These are phyloP conservation scores for Drosophila neoperkinsi DNA, from an alignment of 2,888 invertebrate genomes.

Conservation along the genomic window DNA sequence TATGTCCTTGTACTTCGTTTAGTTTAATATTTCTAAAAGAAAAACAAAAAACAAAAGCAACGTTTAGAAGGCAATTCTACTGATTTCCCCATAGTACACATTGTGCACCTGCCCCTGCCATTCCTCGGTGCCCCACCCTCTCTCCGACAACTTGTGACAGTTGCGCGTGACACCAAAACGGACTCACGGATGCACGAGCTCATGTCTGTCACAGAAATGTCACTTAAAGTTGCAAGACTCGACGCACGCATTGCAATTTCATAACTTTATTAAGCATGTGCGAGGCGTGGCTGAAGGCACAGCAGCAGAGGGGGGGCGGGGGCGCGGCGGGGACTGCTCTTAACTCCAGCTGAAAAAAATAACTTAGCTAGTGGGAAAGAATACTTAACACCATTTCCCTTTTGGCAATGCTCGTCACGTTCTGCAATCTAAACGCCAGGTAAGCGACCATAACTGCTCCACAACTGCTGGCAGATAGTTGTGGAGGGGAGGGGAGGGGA, in stretches of 20 bases:
- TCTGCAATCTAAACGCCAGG: slow-evolving; percentile 59
- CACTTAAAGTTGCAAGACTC: slow-evolving; percentile 72
- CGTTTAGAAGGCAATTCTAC: not conserved
- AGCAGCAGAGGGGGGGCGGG: not conserved
- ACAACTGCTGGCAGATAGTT: slow-evolving; percentile 5
- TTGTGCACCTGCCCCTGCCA: slow-evolving; percentile 1
- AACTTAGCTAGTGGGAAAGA: slow-evolving; percentile 19
- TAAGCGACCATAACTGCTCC: slow-evolving; percentile 34
- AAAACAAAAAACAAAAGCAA: not conserved
- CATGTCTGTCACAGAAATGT: slow-evolving; percentile 79
- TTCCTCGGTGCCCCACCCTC: no score
- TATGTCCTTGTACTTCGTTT: no score
- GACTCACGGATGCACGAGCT: slow-evolving; percentile 75
- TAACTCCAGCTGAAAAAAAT: slow-evolving; percentile 34
- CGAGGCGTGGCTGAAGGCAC: slow-evolving; percentile 5
- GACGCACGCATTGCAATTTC: slow-evolving; percentile 75
- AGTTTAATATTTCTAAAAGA: not conserved
- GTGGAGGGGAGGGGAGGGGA: not conserved
- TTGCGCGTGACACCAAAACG: slow-evolving; percentile 58
- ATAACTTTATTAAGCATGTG: slow-evolving; percentile 70
- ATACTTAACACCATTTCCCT: slow-evolving; percentile 10
- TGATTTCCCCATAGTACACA: slow-evolving; percentile 25
- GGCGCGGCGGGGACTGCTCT: not conserved
- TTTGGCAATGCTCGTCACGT: slow-evolving; percentile 60
- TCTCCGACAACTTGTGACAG: slow-evolving; percentile 17